phyloP scores from a whole-genome alignment of 2,797 vertebrate species.

The Brachyalestes nurse region DNA sequence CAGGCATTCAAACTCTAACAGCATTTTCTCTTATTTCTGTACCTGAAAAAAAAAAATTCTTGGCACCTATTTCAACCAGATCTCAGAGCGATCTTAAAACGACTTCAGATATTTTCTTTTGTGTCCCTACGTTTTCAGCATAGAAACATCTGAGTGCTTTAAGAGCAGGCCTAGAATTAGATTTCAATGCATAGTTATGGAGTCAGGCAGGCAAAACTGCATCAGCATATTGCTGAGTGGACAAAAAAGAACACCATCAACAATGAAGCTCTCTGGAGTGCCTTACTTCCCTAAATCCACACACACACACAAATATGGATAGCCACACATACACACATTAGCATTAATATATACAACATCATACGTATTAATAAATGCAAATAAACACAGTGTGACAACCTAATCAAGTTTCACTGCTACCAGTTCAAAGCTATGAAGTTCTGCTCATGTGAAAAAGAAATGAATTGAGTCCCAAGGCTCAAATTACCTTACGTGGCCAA shows the following conservation, averaged over 20 bases:
- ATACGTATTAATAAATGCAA: conserved; percentile 36
- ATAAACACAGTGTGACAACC: conserved; percentile 8
- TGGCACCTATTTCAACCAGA: not conserved
- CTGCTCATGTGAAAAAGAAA: not conserved
- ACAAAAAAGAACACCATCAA: conserved; percentile 54
- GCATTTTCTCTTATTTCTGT: not conserved
- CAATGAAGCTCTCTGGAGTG: conserved; percentile 63
- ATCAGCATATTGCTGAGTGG: conserved; percentile 63
- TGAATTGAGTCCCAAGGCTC: conserved; percentile 49
- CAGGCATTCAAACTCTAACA: not conserved
- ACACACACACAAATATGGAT: not conserved
- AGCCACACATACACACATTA: conserved; percentile 6
- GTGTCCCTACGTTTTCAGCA: conserved; percentile 3
- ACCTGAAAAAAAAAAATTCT: not conserved
- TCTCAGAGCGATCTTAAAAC: not conserved
- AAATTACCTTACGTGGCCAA: conserved; percentile 44
- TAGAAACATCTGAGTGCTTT: conserved; percentile 49
- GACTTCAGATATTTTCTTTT: conserved; percentile 20
- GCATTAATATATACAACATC: conserved; percentile 12
- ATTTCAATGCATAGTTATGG: conserved; percentile 59
- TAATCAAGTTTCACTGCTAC: conserved; percentile 26
- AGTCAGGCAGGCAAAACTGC: conserved; percentile 47
- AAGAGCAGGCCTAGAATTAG: conserved; percentile 61
- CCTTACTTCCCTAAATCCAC: not conserved
- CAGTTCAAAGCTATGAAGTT: conserved; percentile 14